phyloP scores from a whole-genome alignment of 2,888 invertebrate genomes.

The Pristionchus mayeri region DNA sequence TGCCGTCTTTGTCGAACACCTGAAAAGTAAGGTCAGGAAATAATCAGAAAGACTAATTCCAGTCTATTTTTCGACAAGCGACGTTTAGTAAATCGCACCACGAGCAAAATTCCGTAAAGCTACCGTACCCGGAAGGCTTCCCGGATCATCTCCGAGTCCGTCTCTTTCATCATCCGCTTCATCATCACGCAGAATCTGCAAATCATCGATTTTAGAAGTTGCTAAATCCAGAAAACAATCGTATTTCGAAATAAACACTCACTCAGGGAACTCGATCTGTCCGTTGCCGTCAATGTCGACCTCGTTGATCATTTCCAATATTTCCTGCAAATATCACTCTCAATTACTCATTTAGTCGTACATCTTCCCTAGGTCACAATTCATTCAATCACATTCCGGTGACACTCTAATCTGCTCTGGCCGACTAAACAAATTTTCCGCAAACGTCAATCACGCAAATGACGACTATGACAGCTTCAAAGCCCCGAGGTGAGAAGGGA shows the following conservation, averaged over 20 bases:
- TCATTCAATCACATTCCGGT: too few species aligned
- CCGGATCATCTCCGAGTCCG: slow-evolving; percentile 75
- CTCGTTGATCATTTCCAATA: slow-evolving; percentile 76
- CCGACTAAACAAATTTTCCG: not conserved
- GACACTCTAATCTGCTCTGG: not conserved
- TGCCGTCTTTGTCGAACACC: slow-evolving; percentile 74
- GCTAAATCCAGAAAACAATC: too few species aligned
- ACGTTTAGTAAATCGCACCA: too few species aligned
- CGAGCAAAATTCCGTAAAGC: too few species aligned
- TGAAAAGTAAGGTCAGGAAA: slow-evolving; percentile 46
- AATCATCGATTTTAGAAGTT: not conserved
- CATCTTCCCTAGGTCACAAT: too few species aligned
- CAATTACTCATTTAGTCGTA: too few species aligned
- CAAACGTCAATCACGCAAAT: not conserved
- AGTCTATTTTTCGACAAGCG: too few species aligned
- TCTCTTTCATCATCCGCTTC: slow-evolving; percentile 68
- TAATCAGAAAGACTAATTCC: not conserved
- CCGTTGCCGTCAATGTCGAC: slow-evolving; percentile 76
- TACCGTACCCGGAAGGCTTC: slow-evolving; percentile 71
- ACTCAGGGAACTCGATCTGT: slow-evolving; percentile 75
- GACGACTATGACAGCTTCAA: not conserved
- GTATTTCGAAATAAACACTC: not conserved
- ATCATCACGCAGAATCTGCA: slow-evolving; percentile 75
- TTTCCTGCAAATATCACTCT: slow-evolving; percentile 67
- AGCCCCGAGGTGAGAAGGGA: not conserved